Conservation (phyloP, 2,797 vertebrate genomes). For the Acropternis orthonyx region DNA sequence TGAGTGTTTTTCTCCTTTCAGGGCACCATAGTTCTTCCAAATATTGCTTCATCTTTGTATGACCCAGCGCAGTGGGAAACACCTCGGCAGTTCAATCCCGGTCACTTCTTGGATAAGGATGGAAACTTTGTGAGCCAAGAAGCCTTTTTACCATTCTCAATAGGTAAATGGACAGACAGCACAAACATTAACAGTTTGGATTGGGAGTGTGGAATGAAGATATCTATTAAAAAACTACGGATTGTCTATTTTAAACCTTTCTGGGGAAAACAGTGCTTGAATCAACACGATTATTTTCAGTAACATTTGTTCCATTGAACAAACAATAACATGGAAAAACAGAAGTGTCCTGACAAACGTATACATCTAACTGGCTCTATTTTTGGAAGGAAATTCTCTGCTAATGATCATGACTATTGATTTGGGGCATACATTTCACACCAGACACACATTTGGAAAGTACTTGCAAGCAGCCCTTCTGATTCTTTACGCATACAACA, state of each 20-base stretch:
- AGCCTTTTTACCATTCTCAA: constrained; percentile 69
- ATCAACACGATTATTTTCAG: not conserved
- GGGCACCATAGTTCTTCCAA: constrained; percentile 68
- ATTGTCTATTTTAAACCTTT: not conserved
- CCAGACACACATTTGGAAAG: not conserved
- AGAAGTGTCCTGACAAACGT: not conserved
- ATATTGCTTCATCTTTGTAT: constrained; percentile 61
- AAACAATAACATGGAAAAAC: not conserved
- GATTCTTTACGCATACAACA: not conserved
- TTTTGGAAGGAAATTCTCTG: not conserved
- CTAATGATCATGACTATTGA: not conserved
- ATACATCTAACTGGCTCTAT: not conserved
- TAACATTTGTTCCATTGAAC: not conserved
- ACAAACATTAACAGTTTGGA: not conserved
- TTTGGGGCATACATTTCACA: not conserved
- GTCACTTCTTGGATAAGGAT: constrained; percentile 68
- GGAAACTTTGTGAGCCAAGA: constrained; percentile 64
- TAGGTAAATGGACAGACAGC: constrained; percentile 20
- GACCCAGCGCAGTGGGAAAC: constrained; percentile 67
- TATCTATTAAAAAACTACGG: not conserved
- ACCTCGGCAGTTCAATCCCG: constrained; percentile 63
- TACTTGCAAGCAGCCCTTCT: not conserved
- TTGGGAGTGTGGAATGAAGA: not conserved
- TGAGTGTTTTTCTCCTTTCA: not conserved
- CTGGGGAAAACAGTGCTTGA: not conserved